Evolutionary conservation across 2,113 vertebrate genomes (phyloP).

Genomic region (Chaetorhynchus papuensis): DNA sequence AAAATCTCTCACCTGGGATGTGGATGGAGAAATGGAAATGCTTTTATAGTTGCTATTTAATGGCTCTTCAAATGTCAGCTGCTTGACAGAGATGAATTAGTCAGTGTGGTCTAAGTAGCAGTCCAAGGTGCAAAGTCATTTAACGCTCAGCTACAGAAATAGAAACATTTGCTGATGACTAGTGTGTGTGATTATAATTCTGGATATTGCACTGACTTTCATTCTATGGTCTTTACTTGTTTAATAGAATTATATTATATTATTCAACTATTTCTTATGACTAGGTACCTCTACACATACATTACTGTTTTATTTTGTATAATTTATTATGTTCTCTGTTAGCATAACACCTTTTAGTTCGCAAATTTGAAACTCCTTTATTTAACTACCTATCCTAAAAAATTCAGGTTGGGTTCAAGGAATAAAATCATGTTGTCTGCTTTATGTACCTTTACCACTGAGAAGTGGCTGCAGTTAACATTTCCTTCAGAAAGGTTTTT

Average conservation of each 20-base stretch:
- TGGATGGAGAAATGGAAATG: not conserved
- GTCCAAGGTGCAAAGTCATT: conserved; percentile 35
- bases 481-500: not conserved
- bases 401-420: not conserved
- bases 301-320: not conserved
- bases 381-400: not conserved
- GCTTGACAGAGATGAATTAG: not conserved
- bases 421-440: not conserved
- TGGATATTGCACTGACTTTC: not conserved
- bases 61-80: not conserved
- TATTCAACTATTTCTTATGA: not conserved
- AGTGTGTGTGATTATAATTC: not conserved
- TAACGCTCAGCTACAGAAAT: not conserved
- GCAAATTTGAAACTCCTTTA: not conserved
- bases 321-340: not conserved
- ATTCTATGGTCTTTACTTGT: not conserved
- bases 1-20: not conserved
- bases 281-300: not conserved
- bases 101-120: not conserved
- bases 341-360: not conserved
- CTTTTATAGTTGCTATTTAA: not conserved
- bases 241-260: not conserved
- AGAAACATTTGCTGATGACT: not conserved
- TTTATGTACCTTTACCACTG: not conserved
- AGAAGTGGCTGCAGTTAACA: not conserved